phyloP scores from a whole-genome alignment of 2,888 invertebrate genomes.

The Willowsia nigromaculata region DNA sequence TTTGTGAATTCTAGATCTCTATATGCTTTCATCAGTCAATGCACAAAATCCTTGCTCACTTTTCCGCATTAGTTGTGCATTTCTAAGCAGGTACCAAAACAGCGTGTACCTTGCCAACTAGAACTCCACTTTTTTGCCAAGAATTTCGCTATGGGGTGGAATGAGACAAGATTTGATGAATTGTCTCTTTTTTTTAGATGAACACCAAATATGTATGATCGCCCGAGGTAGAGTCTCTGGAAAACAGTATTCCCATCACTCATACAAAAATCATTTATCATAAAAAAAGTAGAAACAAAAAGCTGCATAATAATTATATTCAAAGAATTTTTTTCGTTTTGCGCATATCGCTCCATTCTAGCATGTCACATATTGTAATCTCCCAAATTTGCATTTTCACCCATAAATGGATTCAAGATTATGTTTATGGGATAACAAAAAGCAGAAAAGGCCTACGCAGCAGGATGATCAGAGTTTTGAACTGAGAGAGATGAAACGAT shows the following conservation, averaged over 20 bases:
- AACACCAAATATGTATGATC: conserved; percentile 43
- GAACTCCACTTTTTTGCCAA: not conserved
- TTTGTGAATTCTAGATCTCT: no score
- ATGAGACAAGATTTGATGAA: not conserved
- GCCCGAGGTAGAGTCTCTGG: conserved; percentile 24
- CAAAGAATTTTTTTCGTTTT: no score
- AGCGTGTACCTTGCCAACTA: not conserved
- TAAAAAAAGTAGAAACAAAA: no score
- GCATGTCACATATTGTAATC: conserved; percentile 16
- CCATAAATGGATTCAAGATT: conserved; percentile 63
- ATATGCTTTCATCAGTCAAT: no score
- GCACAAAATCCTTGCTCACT: no score
- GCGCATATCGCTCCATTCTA: not conserved
- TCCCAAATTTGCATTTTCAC: conserved; percentile 63
- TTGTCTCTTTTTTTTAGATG: not conserved
- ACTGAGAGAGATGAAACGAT: not conserved
- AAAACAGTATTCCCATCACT: not conserved
- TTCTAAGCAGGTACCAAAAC: not conserved
- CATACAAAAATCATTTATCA: no score
- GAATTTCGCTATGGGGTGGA: no score
- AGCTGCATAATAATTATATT: no score
- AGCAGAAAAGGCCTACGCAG: conserved; percentile 32
- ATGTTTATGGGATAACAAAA: conserved; percentile 23
- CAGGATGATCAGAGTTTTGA: not conserved
- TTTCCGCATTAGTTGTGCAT: no score